Evolutionary conservation across 2,113 vertebrate species (phyloP), one percentile per base, ranked within the genome.

Genomic region (Galeopterus variegatus): DNA sequence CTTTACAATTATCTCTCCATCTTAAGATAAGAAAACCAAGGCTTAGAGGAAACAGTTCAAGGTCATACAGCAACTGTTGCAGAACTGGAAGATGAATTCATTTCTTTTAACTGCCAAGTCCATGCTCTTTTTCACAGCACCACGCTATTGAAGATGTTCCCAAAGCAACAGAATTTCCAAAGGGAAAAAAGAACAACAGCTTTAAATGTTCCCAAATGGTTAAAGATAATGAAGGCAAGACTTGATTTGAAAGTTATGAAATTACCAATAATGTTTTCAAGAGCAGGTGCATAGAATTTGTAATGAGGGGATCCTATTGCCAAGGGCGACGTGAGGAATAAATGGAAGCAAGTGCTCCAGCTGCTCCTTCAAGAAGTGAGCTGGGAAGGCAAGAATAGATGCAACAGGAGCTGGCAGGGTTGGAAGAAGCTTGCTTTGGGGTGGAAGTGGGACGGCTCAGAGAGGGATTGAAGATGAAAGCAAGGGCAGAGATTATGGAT

Each of bases 11-110:
- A 69, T 23, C 31, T 41, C 19, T 11, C 14, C 45, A 28, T 41
- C 64, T 73, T 41, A 75, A 95, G 48, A 95, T 52, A 26, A 93
- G n/a, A 62, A 88, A 64, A 33, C 24, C 33, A 31, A 70, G 58
- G 45, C 64, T 90, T 67, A 21, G 23, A 36, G 31, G n/a, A 52
- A 85, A 23, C 11, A 10, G 13, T 5, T 82, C 48, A 31, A 80
- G 26, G 33, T 41, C 77, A 41, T 2, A 50, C 13, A 69, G 12
- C 58, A 33, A 52, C 64, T 21, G 2, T 9, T 8, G 2, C 1
- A 31, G 17, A 56, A 36, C 31, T 17, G 17, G 24, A 84, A 85
- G 45, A 23, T 3, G 21, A 62, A 70, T 8, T 45, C 2, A 0
- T 31, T 65, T 33, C 9, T 12, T 28, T 26, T 6, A 60, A 50